These are phyloP conservation scores for Limnephilus rhombicus DNA, from an alignment of 2,888 invertebrate species.

Conservation along the genomic window DNA sequence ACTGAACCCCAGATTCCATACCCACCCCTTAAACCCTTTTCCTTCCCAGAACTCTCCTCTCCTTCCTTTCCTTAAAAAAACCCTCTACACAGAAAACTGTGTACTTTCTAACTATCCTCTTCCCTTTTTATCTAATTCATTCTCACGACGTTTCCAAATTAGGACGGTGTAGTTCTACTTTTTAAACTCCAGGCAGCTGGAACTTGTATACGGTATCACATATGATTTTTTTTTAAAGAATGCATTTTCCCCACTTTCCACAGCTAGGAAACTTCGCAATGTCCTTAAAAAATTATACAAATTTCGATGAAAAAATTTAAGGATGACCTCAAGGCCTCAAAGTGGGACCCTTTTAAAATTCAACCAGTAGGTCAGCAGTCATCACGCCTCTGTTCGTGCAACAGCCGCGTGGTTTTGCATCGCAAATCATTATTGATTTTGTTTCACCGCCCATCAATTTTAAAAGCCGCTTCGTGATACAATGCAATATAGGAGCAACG, in stretches of 20 bases:
- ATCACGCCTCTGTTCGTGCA: not conserved
- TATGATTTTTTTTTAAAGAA: not conserved
- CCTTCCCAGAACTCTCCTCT: too few species aligned
- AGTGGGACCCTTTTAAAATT: not conserved
- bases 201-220: not conserved
- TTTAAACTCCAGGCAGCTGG: not conserved
- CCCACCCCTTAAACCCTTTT: too few species aligned
- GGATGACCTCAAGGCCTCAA: not conserved
- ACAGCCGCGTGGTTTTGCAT: conserved; percentile 9
- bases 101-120: not conserved
- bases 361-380: conserved; percentile 18
- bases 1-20: too few species aligned
- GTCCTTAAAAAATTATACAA: not conserved
- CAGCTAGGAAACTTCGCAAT: not conserved
- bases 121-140: not conserved
- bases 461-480: not conserved
- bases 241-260: not conserved
- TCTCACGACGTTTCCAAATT: not conserved
- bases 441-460: not conserved
- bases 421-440: conserved; percentile 6
- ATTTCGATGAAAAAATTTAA: not conserved
- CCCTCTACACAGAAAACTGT: too few species aligned
- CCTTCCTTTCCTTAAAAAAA: too few species aligned
- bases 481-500: not conserved
- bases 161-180: not conserved